These are phyloP conservation scores for Nymphalis io DNA, from an alignment of 1,140 invertebrate genomes.

Conservation along the genomic window DNA sequence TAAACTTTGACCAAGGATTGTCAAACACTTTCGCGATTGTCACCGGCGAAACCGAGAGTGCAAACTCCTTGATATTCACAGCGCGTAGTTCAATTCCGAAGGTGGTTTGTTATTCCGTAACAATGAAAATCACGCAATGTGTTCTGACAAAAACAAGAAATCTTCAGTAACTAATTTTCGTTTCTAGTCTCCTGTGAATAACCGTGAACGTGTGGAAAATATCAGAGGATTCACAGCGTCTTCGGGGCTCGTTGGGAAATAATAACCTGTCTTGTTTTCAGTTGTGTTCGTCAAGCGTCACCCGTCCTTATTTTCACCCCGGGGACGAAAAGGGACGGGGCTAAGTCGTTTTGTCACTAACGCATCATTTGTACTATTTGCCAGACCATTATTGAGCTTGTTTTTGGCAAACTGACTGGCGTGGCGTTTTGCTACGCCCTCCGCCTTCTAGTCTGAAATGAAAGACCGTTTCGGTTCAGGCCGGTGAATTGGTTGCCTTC, in stretches of 20 bases:
- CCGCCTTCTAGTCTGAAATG: conserved; percentile 63
- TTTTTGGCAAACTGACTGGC: conserved; percentile 74
- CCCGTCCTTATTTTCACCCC: conserved; percentile 47
- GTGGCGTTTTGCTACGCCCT: conserved; percentile 64
- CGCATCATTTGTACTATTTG: conserved; percentile 77
- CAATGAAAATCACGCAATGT: conserved; percentile 77
- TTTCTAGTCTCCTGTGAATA: conserved; percentile 74
- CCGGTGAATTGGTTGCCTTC: conserved; percentile 71
- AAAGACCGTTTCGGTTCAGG: conserved; percentile 68
- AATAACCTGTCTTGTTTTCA: conserved; percentile 78
- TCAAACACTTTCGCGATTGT: conserved; percentile 44
- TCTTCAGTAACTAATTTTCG: conserved; percentile 78
- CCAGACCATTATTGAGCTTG: conserved; percentile 76
- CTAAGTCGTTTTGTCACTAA: conserved; percentile 72
- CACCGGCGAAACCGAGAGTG: conserved; percentile 39
- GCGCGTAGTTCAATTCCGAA: conserved; percentile 73
- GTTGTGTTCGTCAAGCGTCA: conserved; percentile 63
- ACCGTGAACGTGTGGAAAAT: conserved; percentile 76
- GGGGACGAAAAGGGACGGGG: conserved; percentile 52
- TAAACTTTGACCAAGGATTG: conserved; percentile 32
- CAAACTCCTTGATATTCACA: conserved; percentile 55
- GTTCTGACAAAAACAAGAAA: conserved; percentile 73
- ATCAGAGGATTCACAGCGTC: conserved; percentile 65
- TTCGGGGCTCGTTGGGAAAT: conserved; percentile 68
- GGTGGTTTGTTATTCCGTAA: conserved; percentile 73